These are phyloP conservation scores for Craniophora ligustri DNA, from an alignment of 2,888 invertebrate species.

Conservation along the genomic window DNA sequence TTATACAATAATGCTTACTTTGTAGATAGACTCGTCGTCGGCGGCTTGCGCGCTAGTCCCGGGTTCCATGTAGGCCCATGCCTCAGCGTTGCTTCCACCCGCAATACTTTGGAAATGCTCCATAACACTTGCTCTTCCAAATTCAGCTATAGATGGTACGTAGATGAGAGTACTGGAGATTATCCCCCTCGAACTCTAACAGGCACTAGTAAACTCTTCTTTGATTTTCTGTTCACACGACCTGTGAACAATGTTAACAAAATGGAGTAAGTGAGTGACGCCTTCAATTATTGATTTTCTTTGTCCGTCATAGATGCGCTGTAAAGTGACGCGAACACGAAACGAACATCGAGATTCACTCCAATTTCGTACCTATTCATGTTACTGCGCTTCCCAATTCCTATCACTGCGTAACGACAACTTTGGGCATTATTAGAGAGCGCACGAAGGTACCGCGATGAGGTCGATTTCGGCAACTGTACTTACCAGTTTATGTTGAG, in stretches of 20 bases:
- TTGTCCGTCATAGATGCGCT: background rate
- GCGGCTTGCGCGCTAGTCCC: too few relatives aligned
- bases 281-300: slow-evolving; percentile 1
- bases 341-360: slow-evolving; percentile 3
- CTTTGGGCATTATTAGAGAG: slow-evolving; percentile 43
- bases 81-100: too few relatives aligned
- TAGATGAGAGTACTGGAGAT: too few relatives aligned
- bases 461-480: slow-evolving; percentile 76
- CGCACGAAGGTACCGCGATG: slow-evolving; percentile 65
- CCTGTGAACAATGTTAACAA: slow-evolving; percentile 16
- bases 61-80: too few relatives aligned
- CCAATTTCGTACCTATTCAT: background rate
- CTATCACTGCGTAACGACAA: slow-evolving; percentile 9
- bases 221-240: background rate
- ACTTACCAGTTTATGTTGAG: slow-evolving; percentile 55
- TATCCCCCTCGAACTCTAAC: too few relatives aligned
- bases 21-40: too few relatives aligned
- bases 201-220: background rate
- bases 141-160: too few relatives aligned
- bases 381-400: background rate
- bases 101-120: too few relatives aligned
- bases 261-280: slow-evolving; percentile 8
- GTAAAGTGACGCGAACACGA: slow-evolving; percentile 2
- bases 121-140: too few relatives aligned
- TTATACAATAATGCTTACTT: too few relatives aligned